phyloP scores from a whole-genome alignment of 1,140 invertebrate genomes.

The Trachymyrmex septentrionalis region DNA sequence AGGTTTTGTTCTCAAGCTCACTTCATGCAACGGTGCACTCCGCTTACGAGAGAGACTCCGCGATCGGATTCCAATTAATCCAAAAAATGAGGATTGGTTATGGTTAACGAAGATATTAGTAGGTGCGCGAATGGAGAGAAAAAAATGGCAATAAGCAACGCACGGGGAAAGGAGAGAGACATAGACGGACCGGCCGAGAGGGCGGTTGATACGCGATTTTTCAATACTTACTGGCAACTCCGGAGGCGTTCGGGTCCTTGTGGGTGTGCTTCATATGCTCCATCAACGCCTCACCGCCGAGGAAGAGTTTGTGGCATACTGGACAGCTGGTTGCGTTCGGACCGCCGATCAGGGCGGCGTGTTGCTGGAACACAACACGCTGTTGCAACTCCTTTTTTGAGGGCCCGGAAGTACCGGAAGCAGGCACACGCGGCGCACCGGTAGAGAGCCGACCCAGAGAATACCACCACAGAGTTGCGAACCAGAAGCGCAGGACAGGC shows the following conservation, averaged over 20 bases:
- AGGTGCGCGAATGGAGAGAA: constrained; percentile 15
- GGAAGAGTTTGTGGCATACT: constrained; percentile 97
- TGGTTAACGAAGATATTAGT: constrained; percentile 51
- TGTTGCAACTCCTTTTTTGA: constrained; percentile 92
- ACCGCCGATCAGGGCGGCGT: constrained; percentile 95
- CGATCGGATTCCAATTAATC: constrained; percentile 40
- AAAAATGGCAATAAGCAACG: constrained; percentile 14
- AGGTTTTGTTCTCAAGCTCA: constrained; percentile 52
- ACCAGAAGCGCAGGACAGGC: constrained; percentile 84
- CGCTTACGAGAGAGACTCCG: constrained; percentile 25
- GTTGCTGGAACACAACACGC: constrained; percentile 96
- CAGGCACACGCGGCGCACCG: constrained; percentile 76
- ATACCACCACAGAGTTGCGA: constrained; percentile 84
- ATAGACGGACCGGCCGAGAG: constrained; percentile 69
- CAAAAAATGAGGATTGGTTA: too few relatives aligned
- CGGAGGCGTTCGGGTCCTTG: constrained; percentile 95
- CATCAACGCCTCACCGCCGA: constrained; percentile 96
- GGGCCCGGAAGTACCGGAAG: constrained; percentile 78
- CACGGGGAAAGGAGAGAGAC: constrained; percentile 47
- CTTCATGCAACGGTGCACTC: constrained; percentile 51
- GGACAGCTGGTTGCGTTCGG: constrained; percentile 96
- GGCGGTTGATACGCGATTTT: constrained; percentile 64
- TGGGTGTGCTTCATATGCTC: constrained; percentile 98
- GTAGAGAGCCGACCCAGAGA: constrained; percentile 83
- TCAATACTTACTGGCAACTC: constrained; percentile 94